Evolutionary conservation across 2,888 invertebrate species (phyloP), one percentile per base, ranked within the genome.

Genomic region (Lepetodrilus schrolli): DNA sequence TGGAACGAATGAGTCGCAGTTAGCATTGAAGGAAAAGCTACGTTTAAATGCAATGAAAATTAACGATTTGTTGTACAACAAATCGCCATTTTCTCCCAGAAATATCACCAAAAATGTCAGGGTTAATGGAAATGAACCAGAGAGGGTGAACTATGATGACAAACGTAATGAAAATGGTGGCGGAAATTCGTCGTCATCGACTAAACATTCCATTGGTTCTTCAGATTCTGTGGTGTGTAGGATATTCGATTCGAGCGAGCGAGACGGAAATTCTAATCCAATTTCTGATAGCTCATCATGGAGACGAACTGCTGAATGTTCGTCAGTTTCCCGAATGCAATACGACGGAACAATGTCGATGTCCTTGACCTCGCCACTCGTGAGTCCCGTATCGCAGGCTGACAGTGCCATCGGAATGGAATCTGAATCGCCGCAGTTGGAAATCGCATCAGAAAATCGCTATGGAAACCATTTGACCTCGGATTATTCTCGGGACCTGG

Each of bases 331-430:
- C 26, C 13, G 34, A 0, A 23, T 58, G 5, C 58, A 58, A 0
- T 26, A 58, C 13, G 10, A n/a, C 10, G 17, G 17, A n/a, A 30
- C 30, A n/a, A 34, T 30, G 2, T 30, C 17, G 2, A 8, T 34
- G 10, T 26, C 58, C 2, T 17, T 43, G 43, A 43, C 7, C 17
- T 34, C 58, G 7, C 58, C 58, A 70, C 70, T 75, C 36, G 48
- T 58, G 7, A 74, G 78, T 70, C 81, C 78, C 5, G 82, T 82
- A 13, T 84, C 84, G 0, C 80, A 81, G 5, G 81, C 83, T 8
- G 84, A 85, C 65, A 84, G 83, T 82, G 83, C 85, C 51, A 82
- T 84, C 48, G 85, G 84, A 73, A 65, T 84, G 17, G 83, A 83
- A 48, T 81, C 82, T 4, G 79, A 81, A 2, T 84, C 85, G 10